Conservation (phyloP, 1,140 invertebrate genomes). For the Aphelinus certus region DNA sequence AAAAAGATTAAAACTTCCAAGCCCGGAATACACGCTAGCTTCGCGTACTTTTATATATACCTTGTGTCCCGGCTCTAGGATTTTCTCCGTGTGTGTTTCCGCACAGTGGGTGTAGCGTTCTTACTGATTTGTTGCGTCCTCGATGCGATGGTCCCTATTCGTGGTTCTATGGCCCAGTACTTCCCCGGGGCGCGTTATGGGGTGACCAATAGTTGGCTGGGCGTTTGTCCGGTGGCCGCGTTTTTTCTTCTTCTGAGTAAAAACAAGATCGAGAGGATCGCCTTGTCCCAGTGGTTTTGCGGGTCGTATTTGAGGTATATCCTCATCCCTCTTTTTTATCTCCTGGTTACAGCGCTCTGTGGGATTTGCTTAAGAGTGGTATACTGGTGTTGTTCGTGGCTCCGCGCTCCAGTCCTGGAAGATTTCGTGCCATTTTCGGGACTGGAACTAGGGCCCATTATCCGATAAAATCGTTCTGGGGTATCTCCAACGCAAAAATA, state of each 20-base stretch:
- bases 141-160: background rate
- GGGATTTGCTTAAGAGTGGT: conserved; percentile 7
- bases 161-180: background rate
- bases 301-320: background rate
- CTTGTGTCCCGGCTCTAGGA: conserved; percentile 14
- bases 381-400: background rate
- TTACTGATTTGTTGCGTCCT: background rate
- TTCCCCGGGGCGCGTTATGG: conserved; percentile 27
- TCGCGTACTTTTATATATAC: conserved; percentile 4
- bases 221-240: conserved; percentile 21
- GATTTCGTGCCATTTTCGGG: background rate
- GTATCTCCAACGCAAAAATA: conserved; percentile 5
- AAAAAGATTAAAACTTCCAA: no score
- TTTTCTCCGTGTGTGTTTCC: background rate
- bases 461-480: background rate
- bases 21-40: no score
- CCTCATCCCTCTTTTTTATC: conserved; percentile 20
- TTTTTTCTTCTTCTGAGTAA: conserved; percentile 28
- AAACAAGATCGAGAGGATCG: conserved; percentile 26
- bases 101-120: background rate
- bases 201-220: conserved; percentile 30
- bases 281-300: conserved; percentile 32
- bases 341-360: conserved; percentile 16
- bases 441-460: background rate
- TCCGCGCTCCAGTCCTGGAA: background rate